Evolutionary conservation across 2,797 vertebrate species (phyloP).

Genomic region (Emys orbicularis): DNA sequence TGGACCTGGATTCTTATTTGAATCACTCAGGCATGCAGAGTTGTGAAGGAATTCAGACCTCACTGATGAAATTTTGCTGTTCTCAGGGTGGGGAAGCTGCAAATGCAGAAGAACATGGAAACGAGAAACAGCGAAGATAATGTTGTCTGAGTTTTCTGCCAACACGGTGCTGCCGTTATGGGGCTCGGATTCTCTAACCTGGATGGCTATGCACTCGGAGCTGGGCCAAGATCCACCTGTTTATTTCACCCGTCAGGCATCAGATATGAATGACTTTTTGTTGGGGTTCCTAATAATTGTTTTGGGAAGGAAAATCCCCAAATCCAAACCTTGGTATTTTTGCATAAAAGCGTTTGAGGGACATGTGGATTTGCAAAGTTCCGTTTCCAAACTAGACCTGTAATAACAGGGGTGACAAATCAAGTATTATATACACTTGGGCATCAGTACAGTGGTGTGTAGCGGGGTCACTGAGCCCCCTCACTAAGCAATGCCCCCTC

Average conservation of each 20-base stretch:
- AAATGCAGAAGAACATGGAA: background rate
- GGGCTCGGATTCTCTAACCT: background rate
- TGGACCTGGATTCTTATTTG: conserved; percentile 24
- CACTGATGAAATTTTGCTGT: background rate
- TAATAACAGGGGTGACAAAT: background rate
- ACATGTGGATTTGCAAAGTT: background rate
- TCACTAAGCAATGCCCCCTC: accelerated
- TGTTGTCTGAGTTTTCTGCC: background rate
- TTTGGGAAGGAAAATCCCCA: background rate
- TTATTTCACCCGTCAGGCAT: background rate
- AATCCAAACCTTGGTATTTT: accelerated
- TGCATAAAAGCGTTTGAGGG: background rate
- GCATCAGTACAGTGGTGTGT: background rate
- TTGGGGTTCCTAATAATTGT: background rate
- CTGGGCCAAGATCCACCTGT: background rate
- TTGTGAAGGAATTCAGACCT: background rate
- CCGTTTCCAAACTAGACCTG: background rate
- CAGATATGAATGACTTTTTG: accelerated
- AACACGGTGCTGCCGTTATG: background rate
- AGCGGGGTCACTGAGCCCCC: accelerated
- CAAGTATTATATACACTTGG: background rate
- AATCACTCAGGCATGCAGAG: background rate
- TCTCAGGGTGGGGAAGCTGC: background rate
- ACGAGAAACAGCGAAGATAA: conserved; percentile 25
- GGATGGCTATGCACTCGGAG: background rate